Evolutionary conservation across 2,888 invertebrate species (phyloP).

Genomic region (Tenthredo notha): DNA sequence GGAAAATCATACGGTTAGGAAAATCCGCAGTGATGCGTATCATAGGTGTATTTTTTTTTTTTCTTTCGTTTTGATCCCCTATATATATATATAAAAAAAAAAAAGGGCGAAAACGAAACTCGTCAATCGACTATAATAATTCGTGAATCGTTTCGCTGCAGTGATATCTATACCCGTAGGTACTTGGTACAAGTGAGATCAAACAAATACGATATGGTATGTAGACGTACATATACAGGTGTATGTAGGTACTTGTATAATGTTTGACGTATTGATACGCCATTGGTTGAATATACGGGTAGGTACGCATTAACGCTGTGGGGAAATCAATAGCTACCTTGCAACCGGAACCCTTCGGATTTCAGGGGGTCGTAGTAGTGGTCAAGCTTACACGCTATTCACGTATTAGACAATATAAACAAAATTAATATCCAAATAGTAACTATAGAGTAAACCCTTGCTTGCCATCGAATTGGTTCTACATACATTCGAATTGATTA

Average conservation of each 20-base stretch:
- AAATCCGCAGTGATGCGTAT: not conserved
- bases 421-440: slow-evolving; percentile 56
- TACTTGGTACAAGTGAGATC: not conserved
- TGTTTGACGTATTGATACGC: slow-evolving; percentile 36
- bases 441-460: not conserved
- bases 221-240: not conserved
- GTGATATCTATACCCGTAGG: not conserved
- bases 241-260: not conserved
- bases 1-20: not conserved
- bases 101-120: not conserved
- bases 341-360: slow-evolving; percentile 63
- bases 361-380: slow-evolving; percentile 59
- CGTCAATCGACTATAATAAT: not conserved
- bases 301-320: slow-evolving; percentile 39
- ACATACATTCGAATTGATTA: not conserved
- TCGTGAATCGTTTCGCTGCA: not conserved
- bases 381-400: slow-evolving; percentile 66
- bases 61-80: not conserved
- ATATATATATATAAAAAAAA: too few species aligned
- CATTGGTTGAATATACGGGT: slow-evolving; percentile 33
- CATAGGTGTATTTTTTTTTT: not conserved
- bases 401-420: slow-evolving; percentile 68
- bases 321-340: slow-evolving; percentile 70
- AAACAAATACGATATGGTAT: not conserved
- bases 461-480: not conserved